A percentile compares a stretch with the other conserved stretches of the same genome.
phyloP scores from a whole-genome alignment of 2,888 invertebrate genomes.

The Noctua pronuba region DNA sequence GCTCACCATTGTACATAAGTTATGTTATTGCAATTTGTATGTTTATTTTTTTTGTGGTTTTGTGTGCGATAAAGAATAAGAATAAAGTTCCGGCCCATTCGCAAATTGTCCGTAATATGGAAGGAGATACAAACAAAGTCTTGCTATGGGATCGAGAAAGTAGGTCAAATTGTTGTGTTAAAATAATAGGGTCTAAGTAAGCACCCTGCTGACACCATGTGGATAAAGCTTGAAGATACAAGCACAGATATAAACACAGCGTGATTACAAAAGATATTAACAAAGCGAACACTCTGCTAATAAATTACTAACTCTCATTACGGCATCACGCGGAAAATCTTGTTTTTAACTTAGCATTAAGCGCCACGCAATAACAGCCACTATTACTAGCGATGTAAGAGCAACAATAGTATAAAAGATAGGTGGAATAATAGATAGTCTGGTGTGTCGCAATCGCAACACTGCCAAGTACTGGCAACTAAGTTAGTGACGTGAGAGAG shows the following conservation, averaged over 20 bases:
- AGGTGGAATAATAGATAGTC: constrained; percentile 65
- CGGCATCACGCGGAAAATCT: constrained; percentile 59
- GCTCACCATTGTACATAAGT: no score
- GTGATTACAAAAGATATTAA: constrained; percentile 25
- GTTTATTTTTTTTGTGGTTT: no score
- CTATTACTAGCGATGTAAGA: constrained; percentile 55
- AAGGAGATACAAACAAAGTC: not conserved
- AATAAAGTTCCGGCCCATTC: fast-evolving
- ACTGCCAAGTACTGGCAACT: constrained; percentile 38
- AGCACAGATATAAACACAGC: not conserved
- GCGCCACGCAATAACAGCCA: constrained; percentile 49
- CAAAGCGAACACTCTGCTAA: constrained; percentile 42
- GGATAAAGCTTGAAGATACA: constrained; percentile 25
- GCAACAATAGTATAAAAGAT: constrained; percentile 53
- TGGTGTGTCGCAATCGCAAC: constrained; percentile 52
- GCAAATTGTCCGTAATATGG: not conserved
- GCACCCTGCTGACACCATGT: constrained; percentile 6
- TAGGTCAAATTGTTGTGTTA: not conserved
- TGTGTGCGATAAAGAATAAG: no score
- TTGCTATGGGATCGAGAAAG: not conserved
- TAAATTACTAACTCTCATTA: constrained; percentile 54
- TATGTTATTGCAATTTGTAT: no score
- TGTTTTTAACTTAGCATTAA: constrained; percentile 48
- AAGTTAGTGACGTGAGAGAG: constrained; percentile 65
- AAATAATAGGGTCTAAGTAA: not conserved